Conservation (phyloP, 1,140 invertebrate genomes). For the Leptinotarsa texana region DNA sequence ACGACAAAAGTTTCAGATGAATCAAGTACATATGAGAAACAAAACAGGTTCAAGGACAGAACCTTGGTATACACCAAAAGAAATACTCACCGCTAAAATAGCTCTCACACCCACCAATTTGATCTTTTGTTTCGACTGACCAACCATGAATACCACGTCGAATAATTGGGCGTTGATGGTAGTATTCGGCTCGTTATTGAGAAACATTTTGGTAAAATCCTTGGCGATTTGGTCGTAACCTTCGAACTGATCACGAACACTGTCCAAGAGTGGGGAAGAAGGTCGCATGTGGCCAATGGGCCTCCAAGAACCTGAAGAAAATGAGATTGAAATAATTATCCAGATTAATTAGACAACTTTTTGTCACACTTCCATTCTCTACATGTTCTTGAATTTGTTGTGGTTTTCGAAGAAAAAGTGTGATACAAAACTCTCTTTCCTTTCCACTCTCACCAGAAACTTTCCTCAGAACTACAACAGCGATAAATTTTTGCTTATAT, state of each 20-base stretch:
- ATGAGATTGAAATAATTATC: no score
- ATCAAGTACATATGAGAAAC: no score
- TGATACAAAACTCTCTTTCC: no score
- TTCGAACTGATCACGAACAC: constrained; percentile 89
- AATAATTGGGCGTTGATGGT: constrained; percentile 78
- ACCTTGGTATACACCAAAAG: background rate
- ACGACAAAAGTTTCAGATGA: no score
- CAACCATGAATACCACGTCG: constrained; percentile 89
- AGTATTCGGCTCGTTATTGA: constrained; percentile 76
- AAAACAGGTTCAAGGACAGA: no score
- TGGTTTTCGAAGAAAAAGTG: no score
- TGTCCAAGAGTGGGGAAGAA: constrained; percentile 88
- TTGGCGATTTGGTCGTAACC: constrained; percentile 92
- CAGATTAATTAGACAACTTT: background rate
- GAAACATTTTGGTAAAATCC: constrained; percentile 87
- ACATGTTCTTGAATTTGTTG: no score
- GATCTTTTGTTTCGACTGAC: constrained; percentile 87
- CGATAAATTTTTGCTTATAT: no score
- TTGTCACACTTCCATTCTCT: background rate
- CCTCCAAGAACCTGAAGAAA: constrained; percentile 77
- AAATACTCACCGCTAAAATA: constrained; percentile 80
- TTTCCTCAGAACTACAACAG: no score
- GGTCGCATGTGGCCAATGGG: constrained; percentile 94
- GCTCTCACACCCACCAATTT: constrained; percentile 87
- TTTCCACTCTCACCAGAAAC: no score